Evolutionary conservation across 2,797 vertebrate species (phyloP), one percentile per base, ranked within the genome.

Genomic region (Tangara arthus): DNA sequence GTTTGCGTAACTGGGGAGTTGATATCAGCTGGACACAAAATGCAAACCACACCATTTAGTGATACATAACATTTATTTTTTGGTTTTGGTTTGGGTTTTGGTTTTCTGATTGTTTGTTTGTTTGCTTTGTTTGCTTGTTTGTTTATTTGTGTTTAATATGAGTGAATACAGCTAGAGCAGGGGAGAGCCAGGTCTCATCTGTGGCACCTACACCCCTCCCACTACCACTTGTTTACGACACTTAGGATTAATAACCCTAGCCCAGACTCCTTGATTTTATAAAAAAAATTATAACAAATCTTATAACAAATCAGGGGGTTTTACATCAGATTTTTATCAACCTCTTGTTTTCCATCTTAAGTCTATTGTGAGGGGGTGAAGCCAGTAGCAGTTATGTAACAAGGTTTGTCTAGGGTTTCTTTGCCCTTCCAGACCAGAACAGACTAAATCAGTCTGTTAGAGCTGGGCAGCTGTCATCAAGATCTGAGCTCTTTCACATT

Each of bases 221-320:
- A 35, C 1, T 27, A 15, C 7, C 34, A 50, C 32, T 42, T 63
- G 15, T 24, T 56, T n/a, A 63, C 1, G 2, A 46, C 15, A 34
- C 2, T 17, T 32, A 22, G 4, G 22, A 16, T 30, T 41, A 11
- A 20, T 4, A 42, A 3, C 5, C 37, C 4, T 14, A 42, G 8
- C 3, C n/a, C 9, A 75, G 6, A 11, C 5, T 69, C 39, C 56
- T 37, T 24, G 27, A n/a, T 55, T 70, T n/a, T n/a, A n/a, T n/a
- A n/a, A n/a, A n/a, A n/a, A n/a, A n/a, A n/a, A n/a, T n/a, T 55
- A 55, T 22, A 22, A 55, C 32, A 55, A 55, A 55, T 55, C 3
- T 21, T 59, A 19, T 1, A n/a, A 9, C 5, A 87, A 69, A 53
- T 15, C 0, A 2, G 4, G 3, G 6, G 0, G 1, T 5, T 79